Conservation (phyloP, 2,113 vertebrate species). For the Xyrauchen texanus region DNA sequence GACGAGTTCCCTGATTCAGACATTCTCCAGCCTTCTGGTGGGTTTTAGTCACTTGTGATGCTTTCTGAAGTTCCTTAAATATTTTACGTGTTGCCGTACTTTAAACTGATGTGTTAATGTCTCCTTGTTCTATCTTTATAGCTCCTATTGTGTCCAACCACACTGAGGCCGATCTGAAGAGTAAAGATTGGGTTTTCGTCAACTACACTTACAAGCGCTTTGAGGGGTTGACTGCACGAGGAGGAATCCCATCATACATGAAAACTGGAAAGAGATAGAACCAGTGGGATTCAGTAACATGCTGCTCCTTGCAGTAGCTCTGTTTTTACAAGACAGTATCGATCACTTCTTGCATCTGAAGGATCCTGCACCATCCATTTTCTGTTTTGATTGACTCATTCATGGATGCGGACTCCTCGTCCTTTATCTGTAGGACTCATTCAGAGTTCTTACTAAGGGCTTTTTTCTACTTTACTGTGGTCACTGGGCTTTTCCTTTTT, state of each 20-base stretch:
- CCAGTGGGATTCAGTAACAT: not conserved
- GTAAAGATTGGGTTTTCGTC: conserved; percentile 99
- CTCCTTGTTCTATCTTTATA: conserved; percentile 20
- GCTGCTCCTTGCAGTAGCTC: too few species aligned
- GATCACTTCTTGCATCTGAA: conserved; percentile 15
- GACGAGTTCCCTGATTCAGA: conserved; percentile 98
- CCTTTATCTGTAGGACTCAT: not conserved
- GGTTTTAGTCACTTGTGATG: not conserved
- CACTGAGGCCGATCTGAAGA: conserved; percentile 92
- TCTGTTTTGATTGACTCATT: conserved; percentile 22
- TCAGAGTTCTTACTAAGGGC: not conserved
- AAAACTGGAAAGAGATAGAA: conserved; percentile 87
- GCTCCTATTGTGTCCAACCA: conserved; percentile 80
- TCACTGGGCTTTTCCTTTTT: not conserved
- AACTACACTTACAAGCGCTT: conserved; percentile 99
- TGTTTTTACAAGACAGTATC: conserved; percentile 7
- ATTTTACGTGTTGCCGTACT: not conserved
- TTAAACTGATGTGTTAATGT: not conserved
- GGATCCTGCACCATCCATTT: conserved; percentile 14
- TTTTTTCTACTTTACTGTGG: not conserved
- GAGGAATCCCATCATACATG: conserved; percentile 96
- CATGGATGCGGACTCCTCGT: conserved; percentile 1
- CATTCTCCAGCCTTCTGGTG: conserved; percentile 94
- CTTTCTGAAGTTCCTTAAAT: not conserved
- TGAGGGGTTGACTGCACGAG: conserved; percentile 92